Conservation (phyloP, 2,797 vertebrate species). For the Arnoldichthys spilopterus region DNA sequence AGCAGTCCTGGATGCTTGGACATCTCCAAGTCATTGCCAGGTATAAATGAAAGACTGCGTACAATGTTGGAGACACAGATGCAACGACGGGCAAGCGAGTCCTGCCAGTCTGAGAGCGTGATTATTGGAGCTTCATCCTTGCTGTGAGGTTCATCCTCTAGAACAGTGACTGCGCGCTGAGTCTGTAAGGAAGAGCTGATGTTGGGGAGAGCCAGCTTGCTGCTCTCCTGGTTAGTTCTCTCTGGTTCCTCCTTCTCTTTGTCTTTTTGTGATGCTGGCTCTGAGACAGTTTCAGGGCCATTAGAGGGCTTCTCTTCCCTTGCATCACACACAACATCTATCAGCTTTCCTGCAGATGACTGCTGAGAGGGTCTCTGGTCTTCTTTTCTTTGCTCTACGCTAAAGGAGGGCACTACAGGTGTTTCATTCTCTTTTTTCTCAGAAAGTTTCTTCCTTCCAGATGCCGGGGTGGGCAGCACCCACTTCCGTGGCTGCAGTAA, state of each 20-base stretch:
- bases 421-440: conserved; percentile 63
- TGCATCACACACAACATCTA: conserved; percentile 72
- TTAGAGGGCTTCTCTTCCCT: conserved; percentile 78
- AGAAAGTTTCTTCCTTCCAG: conserved; percentile 62
- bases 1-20: conserved; percentile 95
- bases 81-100: conserved; percentile 94
- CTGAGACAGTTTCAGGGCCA: conserved; percentile 73
- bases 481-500: conserved; percentile 80
- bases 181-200: conserved; percentile 21
- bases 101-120: conserved; percentile 94
- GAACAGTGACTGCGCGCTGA: conserved; percentile 82
- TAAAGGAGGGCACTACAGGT: conserved; percentile 59
- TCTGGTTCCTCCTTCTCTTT: conserved; percentile 74
- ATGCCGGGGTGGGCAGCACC: conserved; percentile 68
- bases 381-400: conserved; percentile 73
- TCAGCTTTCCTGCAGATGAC: conserved; percentile 66
- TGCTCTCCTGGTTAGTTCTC: conserved; percentile 58
- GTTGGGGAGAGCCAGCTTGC: conserved; percentile 28
- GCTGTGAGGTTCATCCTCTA: conserved; percentile 98
- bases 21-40: conserved; percentile 98
- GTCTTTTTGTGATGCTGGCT: conserved; percentile 68
- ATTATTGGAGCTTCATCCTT: conserved; percentile 96
- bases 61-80: conserved; percentile 97
- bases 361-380: conserved; percentile 63
- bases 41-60: conserved; percentile 97